phyloP scores from a whole-genome alignment of 2,113 vertebrate species.

The Pyxicephalus adspersus region DNA sequence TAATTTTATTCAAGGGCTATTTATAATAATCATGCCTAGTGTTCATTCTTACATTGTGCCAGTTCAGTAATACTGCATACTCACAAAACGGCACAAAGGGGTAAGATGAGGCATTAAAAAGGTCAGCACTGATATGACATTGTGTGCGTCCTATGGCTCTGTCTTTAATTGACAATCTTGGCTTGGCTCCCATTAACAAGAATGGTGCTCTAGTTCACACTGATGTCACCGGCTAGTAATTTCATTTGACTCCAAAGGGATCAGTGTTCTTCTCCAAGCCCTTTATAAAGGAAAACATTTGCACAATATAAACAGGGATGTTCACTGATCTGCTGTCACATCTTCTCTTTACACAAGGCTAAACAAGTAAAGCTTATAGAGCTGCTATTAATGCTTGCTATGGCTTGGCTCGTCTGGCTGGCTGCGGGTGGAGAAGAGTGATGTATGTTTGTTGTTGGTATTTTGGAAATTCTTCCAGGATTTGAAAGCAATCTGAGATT shows the following conservation, averaged over 20 bases:
- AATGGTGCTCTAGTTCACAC: conserved; percentile 65
- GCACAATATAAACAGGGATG: conserved; percentile 59
- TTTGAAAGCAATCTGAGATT: background rate
- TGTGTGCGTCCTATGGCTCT: conserved; percentile 46
- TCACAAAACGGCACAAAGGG: background rate
- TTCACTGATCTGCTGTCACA: conserved; percentile 64
- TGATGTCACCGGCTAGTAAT: conserved; percentile 70
- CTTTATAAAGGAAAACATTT: conserved; percentile 63
- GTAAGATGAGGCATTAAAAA: too few relatives aligned
- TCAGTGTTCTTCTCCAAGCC: conserved; percentile 72
- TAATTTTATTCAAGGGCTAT: too few relatives aligned
- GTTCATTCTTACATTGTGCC: too few relatives aligned
- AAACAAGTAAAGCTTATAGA: background rate
- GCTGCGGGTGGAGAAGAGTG: background rate
- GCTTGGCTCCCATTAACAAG: conserved; percentile 64
- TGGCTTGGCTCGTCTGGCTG: background rate
- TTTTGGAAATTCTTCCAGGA: background rate
- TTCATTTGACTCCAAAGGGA: conserved; percentile 68
- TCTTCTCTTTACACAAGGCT: conserved; percentile 25
- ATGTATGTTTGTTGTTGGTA: background rate
- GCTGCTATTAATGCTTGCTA: background rate
- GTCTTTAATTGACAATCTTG: conserved; percentile 63
- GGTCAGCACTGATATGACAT: conserved; percentile 54
- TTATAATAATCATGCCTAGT: too few relatives aligned
- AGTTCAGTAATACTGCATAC: too few relatives aligned